A percentile compares a stretch with the other conserved stretches of the same genome.
phyloP scores from a whole-genome alignment of 2,797 vertebrate genomes.

The Gallirallus australis region DNA sequence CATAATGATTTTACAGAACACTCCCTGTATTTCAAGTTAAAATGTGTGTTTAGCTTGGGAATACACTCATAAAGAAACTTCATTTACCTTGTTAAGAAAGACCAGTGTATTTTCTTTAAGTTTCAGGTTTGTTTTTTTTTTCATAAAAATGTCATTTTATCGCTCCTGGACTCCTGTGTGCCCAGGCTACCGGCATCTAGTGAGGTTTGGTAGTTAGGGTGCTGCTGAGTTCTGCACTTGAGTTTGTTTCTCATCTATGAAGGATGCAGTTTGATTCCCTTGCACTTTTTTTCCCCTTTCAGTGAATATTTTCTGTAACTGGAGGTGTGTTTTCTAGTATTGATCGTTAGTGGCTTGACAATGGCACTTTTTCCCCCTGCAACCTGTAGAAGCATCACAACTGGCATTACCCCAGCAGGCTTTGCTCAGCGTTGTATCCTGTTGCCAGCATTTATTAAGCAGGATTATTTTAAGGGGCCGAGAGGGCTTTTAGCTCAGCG shows the following conservation, averaged over 20 bases:
- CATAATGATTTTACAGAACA: conserved; percentile 35
- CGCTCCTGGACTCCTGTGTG: neutral
- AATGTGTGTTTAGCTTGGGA: neutral
- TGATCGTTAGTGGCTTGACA: neutral
- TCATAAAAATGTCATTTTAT: neutral
- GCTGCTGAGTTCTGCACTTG: neutral
- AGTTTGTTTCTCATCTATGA: neutral
- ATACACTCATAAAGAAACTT: neutral
- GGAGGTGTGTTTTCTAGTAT: neutral
- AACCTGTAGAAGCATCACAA: neutral
- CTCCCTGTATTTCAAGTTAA: conserved; percentile 9
- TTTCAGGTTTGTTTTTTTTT: neutral
- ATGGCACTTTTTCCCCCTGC: neutral
- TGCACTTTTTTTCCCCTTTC: neutral
- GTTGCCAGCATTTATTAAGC: neutral
- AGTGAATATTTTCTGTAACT: neutral
- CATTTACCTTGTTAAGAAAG: neutral
- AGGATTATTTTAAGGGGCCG: rapidly evolving
- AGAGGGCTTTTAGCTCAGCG: rapidly evolving
- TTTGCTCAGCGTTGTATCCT: rapidly evolving
- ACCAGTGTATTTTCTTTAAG: neutral
- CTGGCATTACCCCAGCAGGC: neutral
- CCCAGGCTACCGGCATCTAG: neutral
- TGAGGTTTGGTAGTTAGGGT: neutral
- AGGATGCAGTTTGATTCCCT: neutral